Base-by-base conservation (phyloP, 2,113 vertebrate species). In the Nycticryphes semicollaris region DNA sequence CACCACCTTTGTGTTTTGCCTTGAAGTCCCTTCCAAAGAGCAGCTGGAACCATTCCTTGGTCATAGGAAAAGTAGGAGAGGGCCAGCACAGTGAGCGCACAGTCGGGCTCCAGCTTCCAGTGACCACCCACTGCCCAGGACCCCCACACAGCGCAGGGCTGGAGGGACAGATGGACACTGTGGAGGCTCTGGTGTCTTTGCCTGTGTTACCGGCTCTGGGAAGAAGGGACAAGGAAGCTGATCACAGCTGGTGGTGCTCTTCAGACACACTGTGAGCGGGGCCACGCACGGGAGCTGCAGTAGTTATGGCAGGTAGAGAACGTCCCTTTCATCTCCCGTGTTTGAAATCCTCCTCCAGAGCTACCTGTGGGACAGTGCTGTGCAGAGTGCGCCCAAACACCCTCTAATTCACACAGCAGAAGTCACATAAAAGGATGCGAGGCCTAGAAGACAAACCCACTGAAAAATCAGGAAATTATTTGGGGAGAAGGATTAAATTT, bases 291-390 rank as follows among this genome's bases (percentile, higher is more conserved):
- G 78, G 51, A 70, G 53, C 79, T 78, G 90, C 83, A 60, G 80
- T 41, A 33, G 69, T 85, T 82, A 31, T 69, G 75, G 93, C 69
- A 91, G 1, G 19, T 66, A 66, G 87, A 47, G 54, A 93, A 62
- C 75, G 70, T 79, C 33, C 76, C 87, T 84, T 84, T 94, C 66
- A 93, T 82, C 87, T 78, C 56, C 64, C 4, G 28, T 19, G 54
- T 94, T 73, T 78, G 79, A 94, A 85, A 89, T 70, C 47, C 56
- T 79, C 75, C 86, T 86, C 56, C 64, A 66, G 90, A 37, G 87
- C 91, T 77, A 50, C 86, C 86, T 39, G 48, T n/a, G 78, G 90
- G 92, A 76, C 79, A 51, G 80, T 3, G 60, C 79, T 67, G 57
- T 85, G 43, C 33, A n/a, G 69, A 74, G 88, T n/a, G 9, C 3